Percentiles rank a stretch among this genome's conserved stretches.
Evolutionary conservation across 2,113 vertebrate species (phyloP).

Genomic region (Vireo altiloquus): DNA sequence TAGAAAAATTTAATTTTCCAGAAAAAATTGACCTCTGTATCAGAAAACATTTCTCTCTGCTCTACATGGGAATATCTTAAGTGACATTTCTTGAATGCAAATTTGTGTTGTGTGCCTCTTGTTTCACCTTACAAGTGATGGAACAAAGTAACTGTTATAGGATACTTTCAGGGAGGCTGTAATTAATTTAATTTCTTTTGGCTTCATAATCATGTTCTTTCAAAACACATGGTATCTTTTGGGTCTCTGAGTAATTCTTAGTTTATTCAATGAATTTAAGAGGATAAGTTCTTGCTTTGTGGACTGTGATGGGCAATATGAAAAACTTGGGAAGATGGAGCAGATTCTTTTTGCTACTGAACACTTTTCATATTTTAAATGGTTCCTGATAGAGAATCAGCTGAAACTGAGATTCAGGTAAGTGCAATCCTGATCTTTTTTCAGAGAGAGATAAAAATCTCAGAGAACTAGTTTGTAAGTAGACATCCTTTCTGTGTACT

Average conservation of each 20-base stretch:
- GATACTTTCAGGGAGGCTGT: not conserved
- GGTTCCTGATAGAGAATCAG: not conserved
- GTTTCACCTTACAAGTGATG: not conserved
- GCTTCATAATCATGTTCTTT: not conserved
- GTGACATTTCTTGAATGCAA: not conserved
- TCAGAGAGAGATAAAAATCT: not conserved
- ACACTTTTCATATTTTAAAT: not conserved
- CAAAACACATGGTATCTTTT: not conserved
- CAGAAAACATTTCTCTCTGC: not conserved
- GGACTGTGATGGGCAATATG: accelerated
- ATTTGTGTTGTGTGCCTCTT: not conserved
- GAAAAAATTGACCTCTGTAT: not conserved
- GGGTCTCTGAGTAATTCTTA: not conserved
- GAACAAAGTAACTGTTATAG: not conserved
- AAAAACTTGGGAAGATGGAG: not conserved
- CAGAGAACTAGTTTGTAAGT: not conserved
- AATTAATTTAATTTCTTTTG: not conserved
- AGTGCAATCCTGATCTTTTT: not conserved
- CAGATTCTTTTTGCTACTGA: not conserved
- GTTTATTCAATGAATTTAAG: not conserved
- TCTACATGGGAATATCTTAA: not conserved
- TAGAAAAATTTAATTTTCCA: not conserved
- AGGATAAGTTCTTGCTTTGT: not conserved
- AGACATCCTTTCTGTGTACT: not conserved
- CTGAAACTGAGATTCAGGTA: not conserved